These are phyloP conservation scores for Hydrocynus forskahlii DNA, from an alignment of 2,797 vertebrate species.

Conservation along the genomic window DNA sequence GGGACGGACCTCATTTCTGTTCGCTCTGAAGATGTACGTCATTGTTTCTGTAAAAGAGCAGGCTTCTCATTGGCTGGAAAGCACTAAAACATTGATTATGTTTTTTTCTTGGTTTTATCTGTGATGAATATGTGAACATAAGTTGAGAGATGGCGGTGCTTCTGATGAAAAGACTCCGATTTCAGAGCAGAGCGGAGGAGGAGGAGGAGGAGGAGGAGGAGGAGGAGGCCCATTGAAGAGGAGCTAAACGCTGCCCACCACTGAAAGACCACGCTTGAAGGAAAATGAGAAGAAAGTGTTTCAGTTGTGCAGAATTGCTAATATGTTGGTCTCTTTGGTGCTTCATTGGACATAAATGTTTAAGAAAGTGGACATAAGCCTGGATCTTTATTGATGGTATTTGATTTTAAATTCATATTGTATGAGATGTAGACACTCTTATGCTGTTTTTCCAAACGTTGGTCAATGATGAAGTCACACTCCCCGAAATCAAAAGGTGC, in stretches of 20 bases:
- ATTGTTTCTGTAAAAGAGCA: background rate
- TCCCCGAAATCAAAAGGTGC: slow-evolving; percentile 20
- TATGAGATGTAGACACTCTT: too few species aligned
- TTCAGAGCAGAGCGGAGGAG: slow-evolving; percentile 2
- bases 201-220: background rate
- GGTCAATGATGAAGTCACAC: background rate
- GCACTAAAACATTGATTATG: slow-evolving; percentile 31
- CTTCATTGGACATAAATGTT: background rate
- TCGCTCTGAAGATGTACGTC: background rate
- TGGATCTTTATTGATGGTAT: background rate
- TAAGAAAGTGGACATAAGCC: background rate
- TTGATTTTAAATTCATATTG: background rate
- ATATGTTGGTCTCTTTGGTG: background rate
- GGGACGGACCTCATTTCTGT: slow-evolving; percentile 16
- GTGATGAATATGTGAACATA: slow-evolving; percentile 34
- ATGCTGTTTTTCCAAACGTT: background rate
- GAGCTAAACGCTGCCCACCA: slow-evolving; percentile 5
- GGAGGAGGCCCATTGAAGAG: background rate
- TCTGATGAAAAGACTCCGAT: slow-evolving; percentile 1
- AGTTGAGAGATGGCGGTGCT: background rate
- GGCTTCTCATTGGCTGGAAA: background rate
- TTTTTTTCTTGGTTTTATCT: slow-evolving; percentile 1
- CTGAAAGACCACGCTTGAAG: slow-evolving; percentile 38
- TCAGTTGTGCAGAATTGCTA: background rate
- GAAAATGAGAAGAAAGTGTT: slow-evolving; percentile 9